Evolutionary conservation across 1,140 invertebrate species (phyloP).

Genomic region (Panagrolaimus sp.): DNA sequence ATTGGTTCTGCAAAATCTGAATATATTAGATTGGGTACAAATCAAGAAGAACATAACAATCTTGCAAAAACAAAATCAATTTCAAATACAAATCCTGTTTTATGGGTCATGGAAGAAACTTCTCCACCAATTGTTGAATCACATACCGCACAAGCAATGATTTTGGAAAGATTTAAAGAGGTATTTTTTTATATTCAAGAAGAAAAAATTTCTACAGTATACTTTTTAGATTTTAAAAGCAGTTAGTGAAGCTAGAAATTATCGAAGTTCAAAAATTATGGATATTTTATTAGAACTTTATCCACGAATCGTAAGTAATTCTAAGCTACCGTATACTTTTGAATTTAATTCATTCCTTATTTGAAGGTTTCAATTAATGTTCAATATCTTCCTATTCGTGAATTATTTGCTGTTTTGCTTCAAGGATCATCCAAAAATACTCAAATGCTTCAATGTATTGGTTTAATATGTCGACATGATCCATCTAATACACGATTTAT

Average conservation of each 20-base stretch:
- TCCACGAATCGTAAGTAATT: slow-evolving; percentile 77
- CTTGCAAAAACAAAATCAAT: slow-evolving; percentile 19
- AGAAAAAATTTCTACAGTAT: not conserved
- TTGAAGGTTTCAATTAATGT: slow-evolving; percentile 14
- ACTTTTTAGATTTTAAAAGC: slow-evolving; percentile 60
- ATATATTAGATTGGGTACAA: slow-evolving; percentile 64
- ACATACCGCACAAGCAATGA: slow-evolving; percentile 74
- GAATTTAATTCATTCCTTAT: slow-evolving; percentile 2
- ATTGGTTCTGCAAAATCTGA: slow-evolving; percentile 84
- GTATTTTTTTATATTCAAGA: slow-evolving; percentile 65
- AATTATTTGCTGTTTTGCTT: not conserved
- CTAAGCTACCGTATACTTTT: slow-evolving; percentile 72
- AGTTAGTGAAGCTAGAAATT: slow-evolving; percentile 71
- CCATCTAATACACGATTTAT: not conserved
- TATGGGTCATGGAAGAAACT: slow-evolving; percentile 40
- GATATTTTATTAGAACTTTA: slow-evolving; percentile 78
- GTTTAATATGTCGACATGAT: not conserved
- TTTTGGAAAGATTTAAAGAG: slow-evolving; percentile 72
- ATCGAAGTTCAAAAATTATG: slow-evolving; percentile 75
- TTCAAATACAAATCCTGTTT: slow-evolving; percentile 36
- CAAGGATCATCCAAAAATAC: not conserved
- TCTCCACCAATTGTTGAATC: slow-evolving; percentile 68
- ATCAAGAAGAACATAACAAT: not conserved
- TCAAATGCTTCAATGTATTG: not conserved
- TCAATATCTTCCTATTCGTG: slow-evolving; percentile 2